Base-by-base conservation (phyloP, 1,140 invertebrate species). In the Atta colombica region DNA sequence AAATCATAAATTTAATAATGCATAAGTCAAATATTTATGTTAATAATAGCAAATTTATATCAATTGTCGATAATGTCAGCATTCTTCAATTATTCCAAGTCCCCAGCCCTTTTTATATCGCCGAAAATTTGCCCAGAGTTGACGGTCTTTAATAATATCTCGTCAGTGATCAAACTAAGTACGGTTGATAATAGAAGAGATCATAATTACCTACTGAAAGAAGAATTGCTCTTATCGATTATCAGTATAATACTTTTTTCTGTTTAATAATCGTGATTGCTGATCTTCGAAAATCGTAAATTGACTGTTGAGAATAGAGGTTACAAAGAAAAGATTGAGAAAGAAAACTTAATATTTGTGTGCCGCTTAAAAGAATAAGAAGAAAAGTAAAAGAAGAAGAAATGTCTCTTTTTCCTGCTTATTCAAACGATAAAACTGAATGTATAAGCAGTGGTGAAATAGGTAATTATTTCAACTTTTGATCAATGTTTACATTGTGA, bases 401-500 rank as follows among this genome's bases (percentile, higher is more conserved):
- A 35, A 94, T 94, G 93, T 93, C 93, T 31, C 91, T 94, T 25
- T 94, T 94, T 88, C 93, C 93, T 65, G 93, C 93, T 66, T 94
- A 93, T 88, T 88, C 90, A 3, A 53, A 1, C n/a, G 51, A 89
- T 31, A 51, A 21, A 21, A 21, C 12, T 58, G 71, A 86, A 88
- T 71, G 74, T 49, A 3, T 35, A 14, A 77, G 35, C 35, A n/a
- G 39, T 0, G 68, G 51, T 61, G 87, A 78, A 82, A 60, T 77
- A 31, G 69, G 89, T 21, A 85, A 89, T 88, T 71, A 25, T 80
- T 66, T n/a, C n/a, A 60, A 31, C 51, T 21, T 55, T 60, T 21
- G 1, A 28, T 12, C 28, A 77, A 66, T 60, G 31, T 49, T 60
- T 77, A 39, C 55, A 68, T 71, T 45, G 14, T 60, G 8, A 55